A percentile compares a stretch with the other conserved stretches of the same genome.
Conservation (phyloP, 30 jellyfish, hydroid and myxozoan species). For the Cassiopea xamachana region DNA sequence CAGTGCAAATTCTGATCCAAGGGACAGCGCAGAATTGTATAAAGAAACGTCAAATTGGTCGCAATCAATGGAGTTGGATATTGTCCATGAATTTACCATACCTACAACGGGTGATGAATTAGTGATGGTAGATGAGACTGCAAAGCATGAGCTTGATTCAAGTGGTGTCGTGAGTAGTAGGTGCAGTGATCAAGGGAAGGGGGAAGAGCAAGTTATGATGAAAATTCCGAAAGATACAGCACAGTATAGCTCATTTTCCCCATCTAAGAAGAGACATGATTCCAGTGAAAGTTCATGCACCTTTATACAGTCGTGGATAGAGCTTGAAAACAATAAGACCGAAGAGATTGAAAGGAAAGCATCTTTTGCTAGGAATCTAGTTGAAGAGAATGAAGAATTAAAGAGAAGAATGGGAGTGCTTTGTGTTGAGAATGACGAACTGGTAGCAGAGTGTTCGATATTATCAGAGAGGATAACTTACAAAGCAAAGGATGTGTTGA, state of each 20-base stretch:
- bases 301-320: no score
- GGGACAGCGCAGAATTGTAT: not conserved
- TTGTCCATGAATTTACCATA: no score
- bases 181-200: no score
- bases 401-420: not conserved
- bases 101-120: no score
- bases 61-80: no score
- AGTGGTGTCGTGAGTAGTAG: no score
- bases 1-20: not conserved
- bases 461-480: constrained; percentile 6
- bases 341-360: not conserved
- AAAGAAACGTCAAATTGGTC: not conserved
- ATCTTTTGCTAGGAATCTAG: not conserved
- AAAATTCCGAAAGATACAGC: no score
- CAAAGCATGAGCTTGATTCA: not conserved
- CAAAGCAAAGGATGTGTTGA: constrained; percentile 7
- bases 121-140: not conserved
- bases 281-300: not conserved
- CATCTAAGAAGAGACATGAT: not conserved
- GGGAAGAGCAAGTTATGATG: no score
- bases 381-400: not conserved
- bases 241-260: no score
- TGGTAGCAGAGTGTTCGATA: not conserved
- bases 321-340: not conserved
- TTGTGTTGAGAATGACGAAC: constrained; percentile 25